Conservation (phyloP, 1,140 invertebrate genomes). For the Rhyacophila brunnea region DNA sequence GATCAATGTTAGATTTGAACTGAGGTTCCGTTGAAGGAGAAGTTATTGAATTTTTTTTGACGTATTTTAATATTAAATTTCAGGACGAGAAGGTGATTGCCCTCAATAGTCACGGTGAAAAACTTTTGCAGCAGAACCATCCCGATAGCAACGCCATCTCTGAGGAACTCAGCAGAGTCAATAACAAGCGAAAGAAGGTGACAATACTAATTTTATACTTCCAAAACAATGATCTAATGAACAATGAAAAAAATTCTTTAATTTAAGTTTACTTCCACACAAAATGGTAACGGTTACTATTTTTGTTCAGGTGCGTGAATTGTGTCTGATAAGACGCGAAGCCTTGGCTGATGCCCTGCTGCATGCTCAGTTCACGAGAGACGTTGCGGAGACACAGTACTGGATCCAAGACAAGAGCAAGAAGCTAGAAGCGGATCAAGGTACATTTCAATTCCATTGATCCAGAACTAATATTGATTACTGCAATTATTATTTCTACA, state of each 20-base stretch:
- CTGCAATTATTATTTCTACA: too few species aligned
- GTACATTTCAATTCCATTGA: too few species aligned
- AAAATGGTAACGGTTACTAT: too few species aligned
- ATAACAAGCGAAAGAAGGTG: constrained; percentile 68
- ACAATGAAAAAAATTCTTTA: too few species aligned
- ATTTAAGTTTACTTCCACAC: too few species aligned
- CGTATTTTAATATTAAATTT: neutral
- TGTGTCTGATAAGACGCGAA: constrained; percentile 62
- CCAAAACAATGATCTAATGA: too few species aligned
- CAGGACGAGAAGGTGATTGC: constrained; percentile 86
- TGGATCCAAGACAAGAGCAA: constrained; percentile 96
- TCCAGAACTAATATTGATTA: too few species aligned
- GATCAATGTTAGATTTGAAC: too few species aligned
- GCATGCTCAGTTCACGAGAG: constrained; percentile 87
- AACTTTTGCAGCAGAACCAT: constrained; percentile 88
- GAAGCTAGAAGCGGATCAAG: constrained; percentile 74
- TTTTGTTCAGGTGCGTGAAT: constrained; percentile 55
- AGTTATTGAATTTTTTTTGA: too few species aligned
- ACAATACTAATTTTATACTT: too few species aligned
- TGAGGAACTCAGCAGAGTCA: constrained; percentile 67
- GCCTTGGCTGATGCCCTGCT: constrained; percentile 78
- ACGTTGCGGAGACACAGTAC: constrained; percentile 82
- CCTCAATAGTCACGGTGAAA: constrained; percentile 83
- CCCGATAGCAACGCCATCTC: constrained; percentile 89
- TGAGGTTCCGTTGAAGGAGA: too few species aligned